phyloP scores from a whole-genome alignment of 2,113 vertebrate genomes.

The Vireo altiloquus region DNA sequence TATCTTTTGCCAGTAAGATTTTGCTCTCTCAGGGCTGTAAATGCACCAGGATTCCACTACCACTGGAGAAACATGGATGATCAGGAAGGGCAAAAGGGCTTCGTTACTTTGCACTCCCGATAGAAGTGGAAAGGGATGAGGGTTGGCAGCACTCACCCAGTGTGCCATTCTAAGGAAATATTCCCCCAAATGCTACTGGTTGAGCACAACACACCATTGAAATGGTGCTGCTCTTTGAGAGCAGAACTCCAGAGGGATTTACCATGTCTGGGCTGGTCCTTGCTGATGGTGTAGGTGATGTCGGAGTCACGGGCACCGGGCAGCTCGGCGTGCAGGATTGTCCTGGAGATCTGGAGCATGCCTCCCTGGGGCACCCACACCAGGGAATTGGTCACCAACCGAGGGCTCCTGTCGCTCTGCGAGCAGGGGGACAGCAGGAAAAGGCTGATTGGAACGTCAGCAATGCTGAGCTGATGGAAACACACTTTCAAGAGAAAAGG shows the following conservation, averaged over 20 bases:
- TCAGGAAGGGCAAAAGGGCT: not conserved
- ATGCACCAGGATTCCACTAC: not conserved
- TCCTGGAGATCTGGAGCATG: conserved; percentile 86
- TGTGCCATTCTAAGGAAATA: rapidly evolving
- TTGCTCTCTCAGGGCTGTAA: not conserved
- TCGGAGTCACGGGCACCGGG: conserved; percentile 73
- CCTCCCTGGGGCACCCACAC: conserved; percentile 95
- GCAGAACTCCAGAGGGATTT: not conserved
- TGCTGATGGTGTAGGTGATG: conserved; percentile 82
- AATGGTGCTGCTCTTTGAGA: not conserved
- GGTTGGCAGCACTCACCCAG: not conserved
- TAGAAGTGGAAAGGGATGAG: not conserved
- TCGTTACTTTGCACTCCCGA: not conserved
- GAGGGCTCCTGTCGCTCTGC: conserved; percentile 71
- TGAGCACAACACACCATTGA: not conserved
- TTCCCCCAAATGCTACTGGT: not conserved
- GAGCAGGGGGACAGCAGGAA: not conserved
- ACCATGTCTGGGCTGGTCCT: conserved; percentile 82
- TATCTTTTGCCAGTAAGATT: not conserved
- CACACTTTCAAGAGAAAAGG: not conserved
- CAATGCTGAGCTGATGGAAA: not conserved
- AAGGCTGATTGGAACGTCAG: not conserved
- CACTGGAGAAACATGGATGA: not conserved
- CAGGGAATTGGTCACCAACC: conserved; percentile 71
- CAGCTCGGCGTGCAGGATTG: conserved; percentile 76